A percentile compares a stretch with the other conserved stretches of the same genome.
Conservation (phyloP, 2,797 vertebrate genomes). For the Notolepis coatsorum region DNA sequence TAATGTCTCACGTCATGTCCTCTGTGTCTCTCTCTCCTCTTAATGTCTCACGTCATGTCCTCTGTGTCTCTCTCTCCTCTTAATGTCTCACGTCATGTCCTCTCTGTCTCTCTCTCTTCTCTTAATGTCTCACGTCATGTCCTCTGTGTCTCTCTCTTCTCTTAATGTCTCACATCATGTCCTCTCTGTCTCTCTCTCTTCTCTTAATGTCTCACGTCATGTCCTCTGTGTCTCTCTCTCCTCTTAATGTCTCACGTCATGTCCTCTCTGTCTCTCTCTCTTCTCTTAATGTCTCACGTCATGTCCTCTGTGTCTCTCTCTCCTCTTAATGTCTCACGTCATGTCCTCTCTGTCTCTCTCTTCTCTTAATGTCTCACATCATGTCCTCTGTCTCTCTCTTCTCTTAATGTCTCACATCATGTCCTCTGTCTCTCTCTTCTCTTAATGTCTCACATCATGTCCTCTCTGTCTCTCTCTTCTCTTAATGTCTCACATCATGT, state of each 20-base stretch:
- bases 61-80: too few relatives aligned
- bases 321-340: neutral
- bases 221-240: too few relatives aligned
- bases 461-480: neutral
- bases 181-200: neutral
- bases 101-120: neutral
- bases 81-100: too few relatives aligned
- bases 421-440: neutral
- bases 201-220: too few relatives aligned
- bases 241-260: too few relatives aligned
- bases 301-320: neutral
- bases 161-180: neutral
- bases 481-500: neutral
- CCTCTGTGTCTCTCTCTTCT: neutral
- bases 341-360: slow-evolving; percentile 6
- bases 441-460: too few relatives aligned
- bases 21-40: neutral
- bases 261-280: neutral
- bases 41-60: too few relatives aligned
- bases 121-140: slow-evolving; percentile 81
- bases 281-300: slow-evolving; percentile 77
- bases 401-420: too few relatives aligned
- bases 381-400: too few relatives aligned
- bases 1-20: neutral
- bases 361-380: too few relatives aligned